These are phyloP conservation scores for Prorops nasuta DNA, from an alignment of 1,140 invertebrate species.

Conservation along the genomic window DNA sequence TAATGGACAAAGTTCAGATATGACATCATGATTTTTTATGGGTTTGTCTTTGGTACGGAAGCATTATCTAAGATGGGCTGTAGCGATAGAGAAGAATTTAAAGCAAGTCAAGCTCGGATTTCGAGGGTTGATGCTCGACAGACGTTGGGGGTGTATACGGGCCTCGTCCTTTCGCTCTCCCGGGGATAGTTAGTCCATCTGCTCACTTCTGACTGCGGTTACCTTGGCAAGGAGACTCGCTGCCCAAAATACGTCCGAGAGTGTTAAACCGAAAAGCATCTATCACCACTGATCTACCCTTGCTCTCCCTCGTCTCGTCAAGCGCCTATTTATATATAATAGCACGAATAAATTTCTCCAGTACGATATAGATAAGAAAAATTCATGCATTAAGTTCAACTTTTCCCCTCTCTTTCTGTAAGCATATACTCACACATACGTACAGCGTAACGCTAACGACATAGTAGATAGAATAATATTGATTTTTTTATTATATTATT, in stretches of 20 bases:
- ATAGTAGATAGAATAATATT: too few species aligned
- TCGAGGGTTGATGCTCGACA: slow-evolving; percentile 39
- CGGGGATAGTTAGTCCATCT: slow-evolving; percentile 52
- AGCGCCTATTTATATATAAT: not conserved
- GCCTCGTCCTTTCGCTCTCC: slow-evolving; percentile 30
- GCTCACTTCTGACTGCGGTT: slow-evolving; percentile 28
- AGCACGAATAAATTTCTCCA: too few species aligned
- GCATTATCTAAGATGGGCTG: slow-evolving; percentile 21
- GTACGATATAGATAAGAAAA: too few species aligned
- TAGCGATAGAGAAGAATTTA: slow-evolving; percentile 29
- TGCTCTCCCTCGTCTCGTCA: not conserved
- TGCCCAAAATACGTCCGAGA: slow-evolving; percentile 14
- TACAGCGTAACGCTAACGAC: too few species aligned
- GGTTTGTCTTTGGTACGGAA: too few species aligned
- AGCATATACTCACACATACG: too few species aligned
- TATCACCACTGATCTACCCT: slow-evolving; percentile 8
- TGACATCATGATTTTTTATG: too few species aligned
- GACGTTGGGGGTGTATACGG: slow-evolving; percentile 33
- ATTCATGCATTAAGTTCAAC: too few species aligned
- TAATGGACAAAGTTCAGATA: too few species aligned
- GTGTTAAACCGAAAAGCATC: slow-evolving; percentile 12
- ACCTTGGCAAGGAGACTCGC: slow-evolving; percentile 10
- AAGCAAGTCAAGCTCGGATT: too few species aligned
- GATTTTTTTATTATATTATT: too few species aligned
- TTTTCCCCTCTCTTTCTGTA: too few species aligned